Evolutionary conservation across 2,888 invertebrate genomes (phyloP).

Genomic region (Dione vanillae): DNA sequence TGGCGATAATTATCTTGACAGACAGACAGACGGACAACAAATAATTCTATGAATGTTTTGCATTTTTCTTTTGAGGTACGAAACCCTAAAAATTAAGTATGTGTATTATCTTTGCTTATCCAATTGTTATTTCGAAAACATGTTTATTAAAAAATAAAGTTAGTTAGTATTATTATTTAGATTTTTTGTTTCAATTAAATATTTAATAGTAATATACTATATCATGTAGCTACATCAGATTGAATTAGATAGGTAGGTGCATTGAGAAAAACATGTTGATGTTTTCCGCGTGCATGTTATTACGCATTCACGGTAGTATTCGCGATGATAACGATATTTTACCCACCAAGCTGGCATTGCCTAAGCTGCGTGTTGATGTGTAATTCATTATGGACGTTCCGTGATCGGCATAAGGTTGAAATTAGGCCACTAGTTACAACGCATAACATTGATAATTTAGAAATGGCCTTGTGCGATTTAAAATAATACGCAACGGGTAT

Average conservation of each 20-base stretch:
- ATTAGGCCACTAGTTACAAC: conserved; percentile 52
- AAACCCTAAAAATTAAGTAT: too few relatives aligned
- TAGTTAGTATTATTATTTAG: background rate
- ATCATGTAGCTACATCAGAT: background rate
- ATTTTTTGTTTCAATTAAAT: background rate
- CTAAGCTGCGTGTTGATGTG: background rate
- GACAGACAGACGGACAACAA: too few relatives aligned
- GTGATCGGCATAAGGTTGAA: conserved; percentile 59
- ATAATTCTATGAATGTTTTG: too few relatives aligned
- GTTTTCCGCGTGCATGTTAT: conserved; percentile 35
- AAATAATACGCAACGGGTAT: conserved; percentile 75
- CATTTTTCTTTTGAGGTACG: too few relatives aligned
- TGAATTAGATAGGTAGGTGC: background rate
- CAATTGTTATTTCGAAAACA: background rate
- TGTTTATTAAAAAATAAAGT: background rate
- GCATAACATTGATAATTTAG: conserved; percentile 58
- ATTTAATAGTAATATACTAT: background rate
- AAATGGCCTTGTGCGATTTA: conserved; percentile 69
- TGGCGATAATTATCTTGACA: too few relatives aligned
- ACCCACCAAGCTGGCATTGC: conserved; percentile 6
- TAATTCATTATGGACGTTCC: conserved; percentile 31
- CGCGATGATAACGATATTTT: conserved; percentile 34
- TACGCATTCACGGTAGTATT: conserved; percentile 34
- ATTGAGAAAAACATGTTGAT: conserved; percentile 42
- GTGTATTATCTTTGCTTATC: background rate